phyloP scores from a whole-genome alignment of 2,888 invertebrate species.

The Hypomecis punctinalis region DNA sequence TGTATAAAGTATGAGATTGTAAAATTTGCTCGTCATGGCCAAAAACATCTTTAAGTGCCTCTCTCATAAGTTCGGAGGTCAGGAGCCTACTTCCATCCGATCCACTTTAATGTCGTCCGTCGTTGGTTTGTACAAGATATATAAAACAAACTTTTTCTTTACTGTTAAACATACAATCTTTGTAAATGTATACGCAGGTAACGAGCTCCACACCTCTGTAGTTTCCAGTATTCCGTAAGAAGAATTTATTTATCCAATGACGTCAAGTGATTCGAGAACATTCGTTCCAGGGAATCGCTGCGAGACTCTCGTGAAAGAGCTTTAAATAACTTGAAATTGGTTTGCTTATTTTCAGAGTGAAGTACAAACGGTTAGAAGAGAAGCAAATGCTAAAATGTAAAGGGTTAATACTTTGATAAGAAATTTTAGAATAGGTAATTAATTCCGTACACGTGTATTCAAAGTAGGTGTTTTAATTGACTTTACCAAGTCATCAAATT shows the following conservation, averaged over 20 bases:
- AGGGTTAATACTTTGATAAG: too few relatives aligned
- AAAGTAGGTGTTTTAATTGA: too few relatives aligned
- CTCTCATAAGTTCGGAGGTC: background rate
- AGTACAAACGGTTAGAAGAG: constrained; percentile 3
- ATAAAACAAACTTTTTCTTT: too few relatives aligned
- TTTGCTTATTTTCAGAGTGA: constrained; percentile 10
- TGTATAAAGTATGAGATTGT: too few relatives aligned
- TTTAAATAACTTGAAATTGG: constrained; percentile 14
- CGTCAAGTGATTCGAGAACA: constrained; percentile 11
- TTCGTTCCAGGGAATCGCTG: constrained; percentile 9
- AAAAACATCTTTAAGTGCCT: background rate
- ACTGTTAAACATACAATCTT: too few relatives aligned
- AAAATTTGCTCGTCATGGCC: too few relatives aligned
- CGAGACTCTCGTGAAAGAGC: constrained; percentile 2
- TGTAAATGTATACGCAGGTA: too few relatives aligned
- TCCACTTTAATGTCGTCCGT: too few relatives aligned
- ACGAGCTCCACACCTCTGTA: background rate
- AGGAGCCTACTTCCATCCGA: background rate
- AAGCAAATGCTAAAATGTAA: constrained; percentile 6
- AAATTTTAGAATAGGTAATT: too few relatives aligned
- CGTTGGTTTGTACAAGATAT: too few relatives aligned
- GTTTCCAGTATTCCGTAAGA: constrained; percentile 8
- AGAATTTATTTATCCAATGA: constrained; percentile 10
- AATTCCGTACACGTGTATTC: too few relatives aligned
- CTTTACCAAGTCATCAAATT: too few relatives aligned